These are phyloP conservation scores for Bombus waltoni DNA, from an alignment of 1,140 invertebrate species.

Conservation along the genomic window DNA sequence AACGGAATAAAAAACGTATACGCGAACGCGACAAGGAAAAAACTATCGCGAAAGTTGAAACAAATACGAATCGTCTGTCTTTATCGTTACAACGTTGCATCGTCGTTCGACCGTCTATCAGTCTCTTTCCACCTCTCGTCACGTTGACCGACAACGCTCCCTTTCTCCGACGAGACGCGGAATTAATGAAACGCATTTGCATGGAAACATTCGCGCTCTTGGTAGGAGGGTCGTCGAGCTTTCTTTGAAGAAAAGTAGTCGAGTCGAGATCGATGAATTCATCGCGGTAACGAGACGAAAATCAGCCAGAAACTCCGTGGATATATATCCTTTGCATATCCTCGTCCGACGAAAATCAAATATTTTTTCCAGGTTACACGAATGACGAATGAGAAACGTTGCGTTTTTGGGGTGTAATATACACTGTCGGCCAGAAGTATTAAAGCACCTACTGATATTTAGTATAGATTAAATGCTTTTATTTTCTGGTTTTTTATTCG, in stretches of 20 bases:
- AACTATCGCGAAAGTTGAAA: neutral
- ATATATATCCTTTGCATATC: neutral
- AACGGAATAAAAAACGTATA: neutral
- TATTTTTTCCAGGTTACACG: neutral
- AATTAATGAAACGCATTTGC: constrained; percentile 8
- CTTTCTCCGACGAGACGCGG: no score
- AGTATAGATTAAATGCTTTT: neutral
- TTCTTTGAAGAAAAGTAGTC: neutral
- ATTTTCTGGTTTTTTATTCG: neutral
- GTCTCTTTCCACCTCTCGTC: neutral
- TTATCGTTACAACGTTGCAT: neutral
- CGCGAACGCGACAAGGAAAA: neutral
- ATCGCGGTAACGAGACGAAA: neutral
- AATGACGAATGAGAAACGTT: neutral
- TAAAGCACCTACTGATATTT: neutral
- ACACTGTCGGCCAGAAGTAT: neutral
- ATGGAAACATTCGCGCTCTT: neutral
- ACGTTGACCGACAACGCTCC: neutral
- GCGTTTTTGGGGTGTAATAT: neutral
- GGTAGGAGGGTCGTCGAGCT: neutral
- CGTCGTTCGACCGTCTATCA: neutral
- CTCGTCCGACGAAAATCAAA: neutral
- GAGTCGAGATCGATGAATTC: neutral
- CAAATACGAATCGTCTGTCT: neutral
- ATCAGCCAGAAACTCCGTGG: neutral